A percentile compares a stretch with the other conserved stretches of the same genome.
Conservation (phyloP, 1,140 invertebrate genomes). For the Drosophila baimaii region DNA sequence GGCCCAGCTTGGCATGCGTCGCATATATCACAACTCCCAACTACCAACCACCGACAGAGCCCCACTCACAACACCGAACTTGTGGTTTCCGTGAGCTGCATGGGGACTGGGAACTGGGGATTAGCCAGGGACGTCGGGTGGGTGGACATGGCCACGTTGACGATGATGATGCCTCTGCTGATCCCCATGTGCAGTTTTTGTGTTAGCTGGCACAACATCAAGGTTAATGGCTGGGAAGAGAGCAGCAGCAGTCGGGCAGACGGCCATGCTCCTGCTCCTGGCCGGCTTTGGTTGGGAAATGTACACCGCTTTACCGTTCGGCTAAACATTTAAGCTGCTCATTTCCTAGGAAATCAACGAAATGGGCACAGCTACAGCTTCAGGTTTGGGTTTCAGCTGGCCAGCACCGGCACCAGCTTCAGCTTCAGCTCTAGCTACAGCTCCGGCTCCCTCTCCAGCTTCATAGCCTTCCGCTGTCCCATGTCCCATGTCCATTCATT, state of each 20-base stretch:
- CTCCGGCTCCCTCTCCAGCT: not conserved
- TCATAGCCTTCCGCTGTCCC: slow-evolving; percentile 20
- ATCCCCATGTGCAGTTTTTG: slow-evolving; percentile 41
- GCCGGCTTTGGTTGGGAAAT: slow-evolving; percentile 56
- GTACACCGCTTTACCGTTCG: slow-evolving; percentile 73
- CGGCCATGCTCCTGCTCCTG: slow-evolving; percentile 12
- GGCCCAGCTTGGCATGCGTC: slow-evolving; percentile 64
- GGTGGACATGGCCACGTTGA: slow-evolving; percentile 30
- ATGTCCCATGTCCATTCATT: slow-evolving; percentile 22
- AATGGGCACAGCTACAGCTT: slow-evolving; percentile 56
- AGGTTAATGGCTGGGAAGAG: slow-evolving; percentile 77
- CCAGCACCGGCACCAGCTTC: not conserved
- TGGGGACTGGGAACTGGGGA: slow-evolving; percentile 23
- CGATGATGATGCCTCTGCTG: slow-evolving; percentile 45
- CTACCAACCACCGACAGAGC: slow-evolving; percentile 10
- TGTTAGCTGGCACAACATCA: slow-evolving; percentile 63
- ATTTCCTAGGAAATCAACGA: slow-evolving; percentile 77
- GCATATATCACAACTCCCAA: slow-evolving; percentile 74
- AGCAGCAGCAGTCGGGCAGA: slow-evolving; percentile 36
- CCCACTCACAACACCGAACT: slow-evolving; percentile 30
- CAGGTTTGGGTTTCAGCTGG: slow-evolving; percentile 22
- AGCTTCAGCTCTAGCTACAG: too few species aligned
- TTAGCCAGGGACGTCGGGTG: slow-evolving; percentile 13
- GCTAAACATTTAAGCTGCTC: slow-evolving; percentile 81
- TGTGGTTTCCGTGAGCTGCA: slow-evolving; percentile 70